Conservation (phyloP, 2,888 invertebrate species). For the Tipula unca region DNA sequence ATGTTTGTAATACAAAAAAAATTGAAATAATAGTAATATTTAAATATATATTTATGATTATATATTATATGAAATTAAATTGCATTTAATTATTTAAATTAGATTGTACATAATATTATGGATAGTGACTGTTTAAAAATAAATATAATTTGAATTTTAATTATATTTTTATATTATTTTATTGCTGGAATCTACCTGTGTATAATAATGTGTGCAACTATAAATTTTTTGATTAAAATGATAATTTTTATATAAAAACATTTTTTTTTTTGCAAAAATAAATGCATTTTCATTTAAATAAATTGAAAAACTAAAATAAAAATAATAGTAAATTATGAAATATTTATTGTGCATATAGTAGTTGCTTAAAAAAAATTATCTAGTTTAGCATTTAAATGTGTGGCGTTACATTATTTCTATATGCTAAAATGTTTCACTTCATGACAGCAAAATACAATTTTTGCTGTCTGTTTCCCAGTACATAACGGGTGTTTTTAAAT, state of each 20-base stretch:
- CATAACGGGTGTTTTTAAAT: too few relatives aligned
- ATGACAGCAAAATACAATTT: too few relatives aligned
- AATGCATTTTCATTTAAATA: background rate
- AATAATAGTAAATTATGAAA: background rate
- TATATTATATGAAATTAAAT: background rate
- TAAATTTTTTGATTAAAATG: background rate
- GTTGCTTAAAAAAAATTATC: background rate
- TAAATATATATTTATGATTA: background rate
- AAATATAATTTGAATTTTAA: background rate
- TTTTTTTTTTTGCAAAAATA: background rate
- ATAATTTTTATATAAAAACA: background rate
- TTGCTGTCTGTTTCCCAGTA: too few relatives aligned
- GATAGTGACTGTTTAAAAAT: background rate
- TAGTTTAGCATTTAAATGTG: background rate
- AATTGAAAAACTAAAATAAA: background rate
- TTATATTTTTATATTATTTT: background rate
- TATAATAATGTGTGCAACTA: too few relatives aligned
- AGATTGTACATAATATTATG: background rate
- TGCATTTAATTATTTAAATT: constrained; percentile 8
- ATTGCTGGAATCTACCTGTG: constrained; percentile 2
- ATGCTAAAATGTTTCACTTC: too few relatives aligned
- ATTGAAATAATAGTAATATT: background rate
- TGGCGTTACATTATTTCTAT: background rate
- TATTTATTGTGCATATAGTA: background rate
- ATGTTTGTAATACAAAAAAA: background rate